Base-by-base conservation (phyloP, 2,888 invertebrate genomes). In the Meta bourneti region DNA sequence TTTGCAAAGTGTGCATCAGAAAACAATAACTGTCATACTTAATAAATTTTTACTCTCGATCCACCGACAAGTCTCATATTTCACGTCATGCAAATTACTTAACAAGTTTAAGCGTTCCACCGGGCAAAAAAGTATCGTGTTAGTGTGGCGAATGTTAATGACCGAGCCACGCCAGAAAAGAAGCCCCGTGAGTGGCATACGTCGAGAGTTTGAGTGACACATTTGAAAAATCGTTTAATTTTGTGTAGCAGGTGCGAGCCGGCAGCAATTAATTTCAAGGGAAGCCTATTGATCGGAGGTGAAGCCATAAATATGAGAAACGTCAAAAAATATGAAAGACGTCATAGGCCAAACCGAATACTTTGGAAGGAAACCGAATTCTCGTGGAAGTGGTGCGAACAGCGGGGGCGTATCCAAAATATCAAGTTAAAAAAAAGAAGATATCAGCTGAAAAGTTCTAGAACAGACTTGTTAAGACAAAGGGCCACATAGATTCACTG, bases 301-400 rank as follows among this genome's bases (percentile, higher is more conserved):
- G 82, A 82, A 82, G 71, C 72, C 82, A 52, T 82, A 82, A 82
- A 82, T 82, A 82, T 72, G 20, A 20, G 82, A 70, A 19, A 34
- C 54, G 54, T 84, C 74, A 74, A n/a, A 52, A 16, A 75, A 48
- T 49, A 51, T 84, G 83, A 84, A 74, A 84, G 54, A 82, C 72
- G 74, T 61, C 61, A 6, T 8, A 54, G 52, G 72, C 52, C 51
- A 72, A 72, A 72, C 11, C 54, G 34, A 75, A 75, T 74, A 61
- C 84, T 84, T 75, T 11, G 19, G 74, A n/a, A 54, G 75, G 84
- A n/a, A n/a, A n/a, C n/a, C n/a, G n/a, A n/a, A 5, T 75, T 84
- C 82, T 19, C 7, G 6, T 49, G 61, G 1, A n/a, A 48, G n/a
- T 16, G 49, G 16, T 20, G 61, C 77, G 77, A 77, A 8, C 51